phyloP scores from a whole-genome alignment of 2,113 vertebrate species.

The Callorhinus ursinus region DNA sequence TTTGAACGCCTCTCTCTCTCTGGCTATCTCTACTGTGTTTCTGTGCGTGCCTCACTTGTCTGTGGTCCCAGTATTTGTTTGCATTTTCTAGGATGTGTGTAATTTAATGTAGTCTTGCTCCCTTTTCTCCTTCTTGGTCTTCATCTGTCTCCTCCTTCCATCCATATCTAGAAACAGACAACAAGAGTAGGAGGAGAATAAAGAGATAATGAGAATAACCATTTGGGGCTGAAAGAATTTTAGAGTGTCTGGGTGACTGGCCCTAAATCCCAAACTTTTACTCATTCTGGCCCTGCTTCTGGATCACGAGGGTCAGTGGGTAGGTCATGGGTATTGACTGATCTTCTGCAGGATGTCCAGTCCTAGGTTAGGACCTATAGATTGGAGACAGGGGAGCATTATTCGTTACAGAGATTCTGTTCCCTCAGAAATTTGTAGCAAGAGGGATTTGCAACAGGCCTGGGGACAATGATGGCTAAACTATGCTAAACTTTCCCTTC shows the following conservation, averaged over 20 bases:
- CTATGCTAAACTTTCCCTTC: neutral
- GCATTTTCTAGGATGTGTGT: neutral
- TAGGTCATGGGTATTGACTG: neutral
- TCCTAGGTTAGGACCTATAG: neutral
- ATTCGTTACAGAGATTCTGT: neutral
- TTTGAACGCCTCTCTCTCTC: neutral
- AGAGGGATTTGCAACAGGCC: neutral
- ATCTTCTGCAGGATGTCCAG: neutral
- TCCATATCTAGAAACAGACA: constrained; percentile 50
- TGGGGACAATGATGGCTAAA: neutral
- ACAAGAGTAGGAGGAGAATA: neutral
- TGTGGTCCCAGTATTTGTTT: neutral
- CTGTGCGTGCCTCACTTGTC: constrained; percentile 1
- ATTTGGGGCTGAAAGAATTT: neutral
- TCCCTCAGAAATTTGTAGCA: constrained; percentile 5
- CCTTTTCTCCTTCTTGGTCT: constrained; percentile 33
- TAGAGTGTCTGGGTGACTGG: neutral
- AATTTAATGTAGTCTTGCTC: constrained; percentile 57
- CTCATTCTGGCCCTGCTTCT: neutral
- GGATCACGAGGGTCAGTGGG: neutral
- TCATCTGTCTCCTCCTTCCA: neutral
- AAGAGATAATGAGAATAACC: neutral
- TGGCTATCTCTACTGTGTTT: neutral
- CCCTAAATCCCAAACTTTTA: neutral
- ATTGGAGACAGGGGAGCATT: neutral